Base-by-base conservation (phyloP, 2,113 vertebrate genomes). In the Gymnocephalus cernua region DNA sequence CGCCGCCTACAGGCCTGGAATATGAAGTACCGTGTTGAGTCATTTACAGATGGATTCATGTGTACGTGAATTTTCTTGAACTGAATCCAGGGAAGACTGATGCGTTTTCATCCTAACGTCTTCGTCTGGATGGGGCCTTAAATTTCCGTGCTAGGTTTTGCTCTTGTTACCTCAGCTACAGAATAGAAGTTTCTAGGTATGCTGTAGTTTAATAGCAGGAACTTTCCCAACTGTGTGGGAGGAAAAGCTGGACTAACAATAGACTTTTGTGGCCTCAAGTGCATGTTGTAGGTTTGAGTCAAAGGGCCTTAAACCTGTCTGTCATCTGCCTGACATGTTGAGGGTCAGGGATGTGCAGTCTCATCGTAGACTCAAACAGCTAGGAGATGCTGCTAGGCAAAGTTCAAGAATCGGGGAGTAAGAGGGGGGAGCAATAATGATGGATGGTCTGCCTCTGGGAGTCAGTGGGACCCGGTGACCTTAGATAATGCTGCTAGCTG, bases 401-500 rank as follows among this genome's bases (percentile, higher is more conserved):
- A 71, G 63, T 64, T 86, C 61, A 84, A 48, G 63, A 69, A 23
- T 74, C 3, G 0, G n/a, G 32, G 54, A 15, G 32, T 23, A 13
- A 45, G 15, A 6, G 16, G 4, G 57, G 11, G 27, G 38, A 0
- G 23, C 19, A 14, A 38, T 41, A 13, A 74, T 85, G 68, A 82
- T 88, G 35, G 1, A 83, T 85, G 0, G 11, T 38, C 25, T 65
- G n/a, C 32, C 16, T 82, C 16, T 66, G 38, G 65, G 66, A 79
- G 50, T 32, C 61, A 67, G 57, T 0, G 0, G 65, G 59, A 38
- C 56, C 64, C 29, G 13, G 12, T 2, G 38, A 68, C 71, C 71
- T 69, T 38, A 3, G 82, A 64, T 1, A 59, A 75, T 58, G 23
- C 66, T 58, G 58, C 38, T 45, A 68, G 75, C 77, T 78, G 62